These are phyloP conservation scores for Gymnocephalus cernua DNA, from an alignment of 2,113 vertebrate species.

Conservation along the genomic window DNA sequence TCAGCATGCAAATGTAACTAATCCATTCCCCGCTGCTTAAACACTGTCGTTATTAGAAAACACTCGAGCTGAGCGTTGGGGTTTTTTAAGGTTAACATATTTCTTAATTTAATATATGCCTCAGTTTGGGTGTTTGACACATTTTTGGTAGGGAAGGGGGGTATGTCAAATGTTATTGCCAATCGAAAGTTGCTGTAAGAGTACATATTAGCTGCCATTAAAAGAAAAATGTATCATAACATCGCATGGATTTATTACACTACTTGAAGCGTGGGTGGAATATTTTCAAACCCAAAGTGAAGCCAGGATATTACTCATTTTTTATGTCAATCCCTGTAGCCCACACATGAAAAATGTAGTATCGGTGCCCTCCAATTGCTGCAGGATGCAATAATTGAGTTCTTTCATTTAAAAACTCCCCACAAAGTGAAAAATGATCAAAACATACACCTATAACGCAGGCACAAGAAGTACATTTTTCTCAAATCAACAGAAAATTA, in stretches of 20 bases:
- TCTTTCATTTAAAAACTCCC: neutral
- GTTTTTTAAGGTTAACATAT: constrained; percentile 32
- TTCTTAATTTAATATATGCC: neutral
- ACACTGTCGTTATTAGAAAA: constrained; percentile 38
- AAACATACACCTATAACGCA: neutral
- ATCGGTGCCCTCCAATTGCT: neutral
- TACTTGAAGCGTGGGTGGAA: neutral
- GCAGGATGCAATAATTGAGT: neutral
- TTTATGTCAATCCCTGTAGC: neutral
- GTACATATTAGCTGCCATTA: neutral
- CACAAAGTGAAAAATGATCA: neutral
- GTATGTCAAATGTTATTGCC: constrained; percentile 11
- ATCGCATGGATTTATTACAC: neutral
- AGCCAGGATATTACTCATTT: neutral
- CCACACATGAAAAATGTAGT: neutral
- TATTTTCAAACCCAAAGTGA: neutral
- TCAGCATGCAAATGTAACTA: constrained; percentile 50
- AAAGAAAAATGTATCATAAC: neutral
- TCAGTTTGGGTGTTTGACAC: neutral
- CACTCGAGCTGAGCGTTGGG: constrained; percentile 3
- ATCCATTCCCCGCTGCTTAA: constrained; percentile 38
- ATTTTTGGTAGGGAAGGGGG: neutral
- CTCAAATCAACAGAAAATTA: neutral
- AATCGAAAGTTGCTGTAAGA: neutral
- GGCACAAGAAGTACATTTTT: neutral